Percentiles rank a stretch among this genome's conserved stretches.
phyloP scores from a whole-genome alignment of 2,113 vertebrate species.

The Pseudolaguvia tuberculata region DNA sequence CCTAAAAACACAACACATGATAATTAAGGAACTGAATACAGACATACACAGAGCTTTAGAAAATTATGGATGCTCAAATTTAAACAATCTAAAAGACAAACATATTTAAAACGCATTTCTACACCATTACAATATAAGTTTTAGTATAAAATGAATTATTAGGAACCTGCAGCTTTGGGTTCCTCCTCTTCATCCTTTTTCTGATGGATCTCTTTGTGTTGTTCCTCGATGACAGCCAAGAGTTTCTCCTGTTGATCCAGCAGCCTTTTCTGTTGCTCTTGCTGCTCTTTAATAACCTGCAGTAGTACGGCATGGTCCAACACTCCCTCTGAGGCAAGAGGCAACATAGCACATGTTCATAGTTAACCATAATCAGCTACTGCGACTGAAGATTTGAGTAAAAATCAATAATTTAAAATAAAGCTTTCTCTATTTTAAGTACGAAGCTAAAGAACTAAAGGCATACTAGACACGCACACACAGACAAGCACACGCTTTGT shows the following conservation, averaged over 20 bases:
- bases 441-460: not conserved
- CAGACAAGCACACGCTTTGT: not conserved
- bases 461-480: not conserved
- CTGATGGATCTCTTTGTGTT: constrained; percentile 97
- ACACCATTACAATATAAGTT: not conserved
- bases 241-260: constrained; percentile 95
- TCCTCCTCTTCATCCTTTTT: constrained; percentile 62
- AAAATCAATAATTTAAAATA: not conserved
- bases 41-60: not conserved
- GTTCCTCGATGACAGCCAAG: constrained; percentile 88
- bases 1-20: constrained; percentile 29
- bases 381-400: not conserved
- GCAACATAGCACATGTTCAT: constrained; percentile 40
- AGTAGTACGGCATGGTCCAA: constrained; percentile 85
- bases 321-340: constrained; percentile 73
- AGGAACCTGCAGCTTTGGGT: constrained; percentile 29
- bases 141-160: not conserved
- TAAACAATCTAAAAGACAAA: too few relatives aligned
- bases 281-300: constrained; percentile 93
- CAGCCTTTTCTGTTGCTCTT: constrained; percentile 91
- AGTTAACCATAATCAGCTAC: not conserved
- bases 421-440: not conserved
- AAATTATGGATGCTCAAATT: too few relatives aligned
- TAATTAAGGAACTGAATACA: constrained; percentile 7
- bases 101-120: not conserved